Conservation (phyloP, 2,888 invertebrate species). For the Drymonia ruficornis region DNA sequence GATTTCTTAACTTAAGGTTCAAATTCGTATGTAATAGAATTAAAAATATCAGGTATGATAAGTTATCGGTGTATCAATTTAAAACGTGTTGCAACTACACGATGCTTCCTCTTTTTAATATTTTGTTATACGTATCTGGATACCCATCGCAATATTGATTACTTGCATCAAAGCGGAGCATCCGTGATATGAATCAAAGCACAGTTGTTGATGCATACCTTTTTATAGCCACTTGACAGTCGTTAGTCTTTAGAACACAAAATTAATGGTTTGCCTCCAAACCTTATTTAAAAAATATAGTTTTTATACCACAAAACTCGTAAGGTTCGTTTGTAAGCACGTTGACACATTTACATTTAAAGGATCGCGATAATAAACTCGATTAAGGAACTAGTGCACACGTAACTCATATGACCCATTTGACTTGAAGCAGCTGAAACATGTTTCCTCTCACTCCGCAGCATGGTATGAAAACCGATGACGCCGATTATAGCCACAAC, state of each 20-base stretch:
- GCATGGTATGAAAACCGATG: slow-evolving; percentile 2
- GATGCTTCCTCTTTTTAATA: not conserved
- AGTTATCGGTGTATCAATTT: slow-evolving; percentile 9
- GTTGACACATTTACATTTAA: not conserved
- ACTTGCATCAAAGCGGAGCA: slow-evolving; percentile 2
- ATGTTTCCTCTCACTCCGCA: slow-evolving; percentile 2
- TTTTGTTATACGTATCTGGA: not conserved
- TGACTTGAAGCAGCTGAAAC: not conserved
- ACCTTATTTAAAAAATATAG: too few species aligned
- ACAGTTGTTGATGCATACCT: not conserved
- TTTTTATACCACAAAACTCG: too few species aligned
- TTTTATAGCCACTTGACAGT: too few species aligned
- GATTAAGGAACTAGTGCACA: not conserved
- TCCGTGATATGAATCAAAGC: not conserved
- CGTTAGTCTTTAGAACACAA: too few species aligned
- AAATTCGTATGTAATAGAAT: too few species aligned
- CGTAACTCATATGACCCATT: not conserved
- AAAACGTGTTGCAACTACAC: slow-evolving; percentile 2
- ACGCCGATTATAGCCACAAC: slow-evolving; percentile 5
- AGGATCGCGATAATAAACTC: not conserved
- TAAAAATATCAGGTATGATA: too few species aligned
- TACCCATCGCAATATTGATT: not conserved
- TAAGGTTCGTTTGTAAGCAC: too few species aligned
- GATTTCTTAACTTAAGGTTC: too few species aligned
- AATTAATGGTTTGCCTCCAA: not conserved